Percentiles rank a stretch among this genome's conserved stretches.
Conservation (phyloP, 2,888 invertebrate species). For the Metallyticus violacea region DNA sequence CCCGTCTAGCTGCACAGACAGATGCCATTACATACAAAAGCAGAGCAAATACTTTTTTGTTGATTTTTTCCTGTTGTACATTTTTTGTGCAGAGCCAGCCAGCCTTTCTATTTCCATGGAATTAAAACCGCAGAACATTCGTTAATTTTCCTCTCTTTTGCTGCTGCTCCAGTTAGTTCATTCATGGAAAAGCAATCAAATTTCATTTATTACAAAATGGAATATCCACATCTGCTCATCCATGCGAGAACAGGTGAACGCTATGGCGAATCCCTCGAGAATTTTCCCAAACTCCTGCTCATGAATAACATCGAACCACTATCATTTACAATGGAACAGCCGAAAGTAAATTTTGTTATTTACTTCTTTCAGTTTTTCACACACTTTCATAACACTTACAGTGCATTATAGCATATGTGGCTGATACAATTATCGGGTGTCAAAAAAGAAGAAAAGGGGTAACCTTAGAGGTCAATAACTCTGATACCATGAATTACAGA, state of each 20-base stretch:
- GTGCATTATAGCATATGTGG: no score
- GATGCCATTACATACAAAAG: background rate
- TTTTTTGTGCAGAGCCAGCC: background rate
- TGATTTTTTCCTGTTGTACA: background rate
- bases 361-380: no score
- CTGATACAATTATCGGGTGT: no score
- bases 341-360: no score
- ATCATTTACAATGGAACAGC: no score
- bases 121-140: background rate
- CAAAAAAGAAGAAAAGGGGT: no score
- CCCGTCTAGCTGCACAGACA: background rate
- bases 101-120: background rate
- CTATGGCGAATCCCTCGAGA: no score
- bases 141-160: background rate
- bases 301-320: no score
- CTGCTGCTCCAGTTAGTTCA: background rate
- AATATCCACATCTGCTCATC: background rate
- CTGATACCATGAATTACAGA: no score
- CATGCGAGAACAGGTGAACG: background rate
- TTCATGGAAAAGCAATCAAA: background rate
- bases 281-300: no score
- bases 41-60: background rate
- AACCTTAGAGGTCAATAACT: no score
- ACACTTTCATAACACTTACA: no score
- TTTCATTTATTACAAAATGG: background rate